These are phyloP conservation scores for Chrysodeixis includens DNA, from an alignment of 2,888 invertebrate genomes.

Conservation along the genomic window DNA sequence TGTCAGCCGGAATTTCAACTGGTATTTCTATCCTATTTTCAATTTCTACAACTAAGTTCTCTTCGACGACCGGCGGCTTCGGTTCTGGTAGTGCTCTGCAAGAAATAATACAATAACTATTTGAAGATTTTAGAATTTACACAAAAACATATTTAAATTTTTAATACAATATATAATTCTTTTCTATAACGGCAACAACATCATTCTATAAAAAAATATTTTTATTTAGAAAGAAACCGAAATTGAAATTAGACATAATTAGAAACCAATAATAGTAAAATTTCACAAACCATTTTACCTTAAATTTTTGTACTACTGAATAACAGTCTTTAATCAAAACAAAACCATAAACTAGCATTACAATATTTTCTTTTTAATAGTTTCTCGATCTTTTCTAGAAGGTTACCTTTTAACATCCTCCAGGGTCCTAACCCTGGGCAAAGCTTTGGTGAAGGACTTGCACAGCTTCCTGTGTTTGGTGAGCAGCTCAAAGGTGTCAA, in stretches of 20 bases:
- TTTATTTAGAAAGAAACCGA: too few species aligned
- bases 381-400: background rate
- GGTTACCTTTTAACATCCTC: slow-evolving; percentile 74
- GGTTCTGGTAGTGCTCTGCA: slow-evolving; percentile 54
- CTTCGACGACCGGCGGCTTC: slow-evolving; percentile 6
- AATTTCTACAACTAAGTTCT: slow-evolving; percentile 9
- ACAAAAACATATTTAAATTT: background rate
- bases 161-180: too few species aligned
- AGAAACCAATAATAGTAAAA: too few species aligned
- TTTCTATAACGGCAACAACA: too few species aligned
- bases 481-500: slow-evolving; percentile 72
- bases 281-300: too few species aligned
- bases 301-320: too few species aligned
- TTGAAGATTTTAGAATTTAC: too few species aligned
- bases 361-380: too few species aligned
- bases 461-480: slow-evolving; percentile 71
- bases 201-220: too few species aligned
- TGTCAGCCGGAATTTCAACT: background rate
- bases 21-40: slow-evolving; percentile 8
- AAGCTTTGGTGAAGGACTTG: slow-evolving; percentile 58
- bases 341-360: too few species aligned
- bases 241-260: too few species aligned
- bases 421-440: slow-evolving; percentile 69
- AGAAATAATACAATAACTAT: background rate
- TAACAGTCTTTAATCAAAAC: too few species aligned